Percentiles rank a stretch among this genome's conserved stretches.
Evolutionary conservation across 2,888 invertebrate genomes (phyloP).

Genomic region (Proisotoma minuta): DNA sequence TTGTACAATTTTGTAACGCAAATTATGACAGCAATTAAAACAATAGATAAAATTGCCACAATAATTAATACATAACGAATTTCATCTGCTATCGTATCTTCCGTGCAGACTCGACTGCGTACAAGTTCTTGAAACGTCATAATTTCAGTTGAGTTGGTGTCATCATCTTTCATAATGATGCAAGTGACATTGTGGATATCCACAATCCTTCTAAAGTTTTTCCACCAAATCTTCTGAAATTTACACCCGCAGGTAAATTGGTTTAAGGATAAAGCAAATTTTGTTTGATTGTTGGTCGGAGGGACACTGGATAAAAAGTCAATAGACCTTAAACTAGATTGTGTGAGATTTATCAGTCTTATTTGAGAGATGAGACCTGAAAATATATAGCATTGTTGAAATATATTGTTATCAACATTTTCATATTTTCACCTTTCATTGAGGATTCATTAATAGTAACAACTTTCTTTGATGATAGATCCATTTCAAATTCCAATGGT

Average conservation of each 20-base stretch:
- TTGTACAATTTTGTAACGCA: conserved; percentile 24
- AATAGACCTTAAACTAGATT: conserved; percentile 32
- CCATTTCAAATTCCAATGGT: conserved; percentile 31
- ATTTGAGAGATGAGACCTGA: conserved; percentile 34
- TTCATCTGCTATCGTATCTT: conserved; percentile 30
- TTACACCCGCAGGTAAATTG: conserved; percentile 42
- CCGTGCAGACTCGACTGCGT: conserved; percentile 26
- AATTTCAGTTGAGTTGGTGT: not conserved
- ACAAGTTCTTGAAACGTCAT: conserved; percentile 29
- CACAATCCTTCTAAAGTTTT: conserved; percentile 33
- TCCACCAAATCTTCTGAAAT: conserved; percentile 40
- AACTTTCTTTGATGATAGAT: conserved; percentile 16
- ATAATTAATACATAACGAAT: conserved; percentile 32
- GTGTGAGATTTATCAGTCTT: conserved; percentile 31
- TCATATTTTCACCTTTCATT: conserved; percentile 22
- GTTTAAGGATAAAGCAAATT: conserved; percentile 37
- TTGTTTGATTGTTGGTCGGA: conserved; percentile 36
- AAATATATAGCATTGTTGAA: not conserved
- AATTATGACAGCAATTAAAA: conserved; percentile 26
- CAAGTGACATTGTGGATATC: conserved; percentile 43
- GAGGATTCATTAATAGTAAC: conserved; percentile 18
- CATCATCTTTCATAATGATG: conserved; percentile 4
- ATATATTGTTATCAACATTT: not conserved
- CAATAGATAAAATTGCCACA: conserved; percentile 27
- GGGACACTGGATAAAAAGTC: conserved; percentile 32